Conservation (phyloP, 2,113 vertebrate species). For the Apteryx owenii region DNA sequence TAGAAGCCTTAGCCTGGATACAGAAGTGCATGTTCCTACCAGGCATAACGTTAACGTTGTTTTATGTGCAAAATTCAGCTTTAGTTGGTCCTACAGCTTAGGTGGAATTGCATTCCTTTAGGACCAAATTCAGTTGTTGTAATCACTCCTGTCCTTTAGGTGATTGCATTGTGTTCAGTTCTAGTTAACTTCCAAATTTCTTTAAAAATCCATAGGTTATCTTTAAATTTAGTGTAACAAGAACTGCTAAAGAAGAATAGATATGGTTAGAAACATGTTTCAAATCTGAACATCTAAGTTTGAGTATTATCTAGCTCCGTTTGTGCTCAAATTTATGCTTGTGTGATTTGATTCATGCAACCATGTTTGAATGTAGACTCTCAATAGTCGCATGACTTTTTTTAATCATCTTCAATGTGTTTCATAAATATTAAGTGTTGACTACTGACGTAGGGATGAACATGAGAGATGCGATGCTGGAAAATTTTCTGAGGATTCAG, state of each 20-base stretch:
- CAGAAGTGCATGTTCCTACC: background rate
- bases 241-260: background rate
- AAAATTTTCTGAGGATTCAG: background rate
- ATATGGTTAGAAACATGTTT: background rate
- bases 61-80: background rate
- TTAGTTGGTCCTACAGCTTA: background rate
- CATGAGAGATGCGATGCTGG: background rate
- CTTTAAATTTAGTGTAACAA: background rate
- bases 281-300: background rate
- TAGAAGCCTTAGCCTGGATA: background rate
- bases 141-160: background rate
- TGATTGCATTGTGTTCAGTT: background rate
- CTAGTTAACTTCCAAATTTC: background rate
- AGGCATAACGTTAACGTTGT: background rate
- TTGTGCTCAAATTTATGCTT: background rate
- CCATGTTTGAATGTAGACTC: background rate
- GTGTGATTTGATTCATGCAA: background rate
- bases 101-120: background rate
- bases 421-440: background rate
- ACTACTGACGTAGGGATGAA: background rate
- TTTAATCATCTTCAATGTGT: background rate
- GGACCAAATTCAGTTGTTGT: background rate
- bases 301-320: background rate
- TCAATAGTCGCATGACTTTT: accelerated
- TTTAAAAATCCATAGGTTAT: background rate